Evolutionary conservation across 2,797 vertebrate species (phyloP), one percentile per base, ranked within the genome.

Genomic region (Pangasius mekongensis): DNA sequence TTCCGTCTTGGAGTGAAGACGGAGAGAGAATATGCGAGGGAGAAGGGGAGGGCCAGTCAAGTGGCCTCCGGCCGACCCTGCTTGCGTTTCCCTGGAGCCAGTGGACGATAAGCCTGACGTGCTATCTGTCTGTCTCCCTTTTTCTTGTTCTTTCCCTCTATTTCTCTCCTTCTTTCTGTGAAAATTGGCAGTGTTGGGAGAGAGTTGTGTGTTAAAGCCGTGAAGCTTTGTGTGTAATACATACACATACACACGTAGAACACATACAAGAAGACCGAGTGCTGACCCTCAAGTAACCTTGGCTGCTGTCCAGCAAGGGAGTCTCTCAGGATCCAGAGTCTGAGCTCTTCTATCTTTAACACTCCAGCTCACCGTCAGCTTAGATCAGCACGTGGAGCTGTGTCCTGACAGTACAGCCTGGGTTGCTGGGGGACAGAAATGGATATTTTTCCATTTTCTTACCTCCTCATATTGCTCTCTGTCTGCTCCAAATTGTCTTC

Each of bases 271-370:
- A 90, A 87, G 86, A 89, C 54, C n/a, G 82, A 80, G 66, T 80
- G 80, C 87, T 95, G 93, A 94, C 95, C 95, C 92, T 91, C 83
- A 47, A 69, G 85, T 92, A 93, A 94, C 94, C 95, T 95, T 95
- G 95, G 94, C 94, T 90, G 86, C 71, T 49, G 84, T 91, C 92
- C 91, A 93, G 91, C 82, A 85, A 81, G 49, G 89, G 90, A 91
- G 89, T 91, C 90, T 91, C 90, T 90, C 90, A 89, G 84, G 89
- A 92, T 91, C 89, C 91, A 88, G 92, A 91, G 87, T 93, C 91
- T 83, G 81, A 89, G 66, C 69, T 83, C 33, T 43, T 67, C 60
- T 52, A 81, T 81, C 52, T 43, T 66, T 87, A 86, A 87, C 82
- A 69, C 74, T 76, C 85, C 33, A 86, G 62, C 86, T 89, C 85